These are phyloP conservation scores for Nymphalis urticae DNA, from an alignment of 2,888 invertebrate species.

Conservation along the genomic window DNA sequence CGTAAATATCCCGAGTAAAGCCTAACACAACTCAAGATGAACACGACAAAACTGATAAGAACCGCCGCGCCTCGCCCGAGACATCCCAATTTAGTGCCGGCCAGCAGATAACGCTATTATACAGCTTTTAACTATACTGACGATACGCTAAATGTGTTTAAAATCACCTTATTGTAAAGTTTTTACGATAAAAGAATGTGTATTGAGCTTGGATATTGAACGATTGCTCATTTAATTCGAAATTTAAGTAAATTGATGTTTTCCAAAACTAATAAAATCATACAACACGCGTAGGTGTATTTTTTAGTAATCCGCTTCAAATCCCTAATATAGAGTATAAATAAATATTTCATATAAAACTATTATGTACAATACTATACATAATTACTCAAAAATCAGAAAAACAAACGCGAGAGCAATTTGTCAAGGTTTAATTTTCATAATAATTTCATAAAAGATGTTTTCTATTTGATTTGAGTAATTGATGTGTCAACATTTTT, in stretches of 20 bases:
- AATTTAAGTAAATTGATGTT: constrained; percentile 27
- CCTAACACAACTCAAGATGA: constrained; percentile 81
- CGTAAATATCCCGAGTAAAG: constrained; percentile 78
- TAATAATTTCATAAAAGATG: too few relatives aligned
- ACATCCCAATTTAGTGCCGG: constrained; percentile 81
- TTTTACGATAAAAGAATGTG: constrained; percentile 56
- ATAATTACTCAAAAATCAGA: neutral
- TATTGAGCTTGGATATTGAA: constrained; percentile 43
- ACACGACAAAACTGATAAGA: constrained; percentile 80
- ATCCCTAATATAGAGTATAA: neutral
- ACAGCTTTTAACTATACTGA: constrained; percentile 80
- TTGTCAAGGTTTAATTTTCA: neutral
- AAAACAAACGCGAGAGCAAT: too few relatives aligned
- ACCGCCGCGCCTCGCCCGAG: constrained; percentile 68
- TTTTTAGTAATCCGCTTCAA: neutral
- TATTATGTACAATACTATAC: neutral
- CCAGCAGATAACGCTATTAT: constrained; percentile 79
- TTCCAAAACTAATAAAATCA: constrained; percentile 3
- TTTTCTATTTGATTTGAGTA: too few relatives aligned
- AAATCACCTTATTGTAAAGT: constrained; percentile 69
- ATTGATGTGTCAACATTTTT: too few relatives aligned
- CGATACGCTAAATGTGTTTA: constrained; percentile 79
- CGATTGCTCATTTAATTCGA: constrained; percentile 43
- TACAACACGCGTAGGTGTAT: constrained; percentile 17
- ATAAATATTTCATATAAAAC: neutral